Percentiles rank a stretch among this genome's conserved stretches.
These are phyloP conservation scores for Acanthosoma haemorrhoidale DNA, from an alignment of 2,888 invertebrate species.

Conservation along the genomic window DNA sequence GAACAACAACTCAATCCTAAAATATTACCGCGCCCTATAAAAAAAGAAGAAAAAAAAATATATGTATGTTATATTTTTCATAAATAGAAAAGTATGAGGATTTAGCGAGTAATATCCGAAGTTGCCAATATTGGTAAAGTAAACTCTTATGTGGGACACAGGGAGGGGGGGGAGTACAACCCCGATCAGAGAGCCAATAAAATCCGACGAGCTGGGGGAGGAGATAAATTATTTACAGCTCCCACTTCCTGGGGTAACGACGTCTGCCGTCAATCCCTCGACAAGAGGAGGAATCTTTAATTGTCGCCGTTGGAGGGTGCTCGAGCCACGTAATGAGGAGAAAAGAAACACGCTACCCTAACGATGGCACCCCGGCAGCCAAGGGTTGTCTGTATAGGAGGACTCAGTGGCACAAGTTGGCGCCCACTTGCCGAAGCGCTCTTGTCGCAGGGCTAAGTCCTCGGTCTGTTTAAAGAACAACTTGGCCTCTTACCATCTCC, in stretches of 20 bases:
- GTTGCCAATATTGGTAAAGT: no score
- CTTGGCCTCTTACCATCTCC: neutral
- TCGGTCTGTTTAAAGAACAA: conserved; percentile 9
- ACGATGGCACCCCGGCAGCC: neutral
- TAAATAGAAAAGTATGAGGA: no score
- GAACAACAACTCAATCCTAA: no score
- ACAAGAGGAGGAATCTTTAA: neutral
- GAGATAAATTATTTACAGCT: neutral
- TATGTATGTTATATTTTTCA: no score
- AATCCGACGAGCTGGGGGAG: neutral
- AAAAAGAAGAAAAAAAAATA: no score
- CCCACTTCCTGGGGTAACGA: neutral
- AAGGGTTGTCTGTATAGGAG: neutral
- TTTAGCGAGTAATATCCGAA: no score
- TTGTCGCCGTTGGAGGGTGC: neutral
- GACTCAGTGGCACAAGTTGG: neutral
- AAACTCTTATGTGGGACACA: no score
- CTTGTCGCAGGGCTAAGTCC: neutral
- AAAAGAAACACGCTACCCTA: conserved; percentile 10
- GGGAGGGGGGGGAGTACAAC: no score
- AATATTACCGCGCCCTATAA: no score
- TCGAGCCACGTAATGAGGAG: neutral
- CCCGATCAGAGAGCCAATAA: neutral
- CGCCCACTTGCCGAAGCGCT: neutral
- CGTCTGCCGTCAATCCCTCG: neutral